These are phyloP conservation scores for Podabrus alpinus DNA, from an alignment of 2,888 invertebrate genomes.

Conservation along the genomic window DNA sequence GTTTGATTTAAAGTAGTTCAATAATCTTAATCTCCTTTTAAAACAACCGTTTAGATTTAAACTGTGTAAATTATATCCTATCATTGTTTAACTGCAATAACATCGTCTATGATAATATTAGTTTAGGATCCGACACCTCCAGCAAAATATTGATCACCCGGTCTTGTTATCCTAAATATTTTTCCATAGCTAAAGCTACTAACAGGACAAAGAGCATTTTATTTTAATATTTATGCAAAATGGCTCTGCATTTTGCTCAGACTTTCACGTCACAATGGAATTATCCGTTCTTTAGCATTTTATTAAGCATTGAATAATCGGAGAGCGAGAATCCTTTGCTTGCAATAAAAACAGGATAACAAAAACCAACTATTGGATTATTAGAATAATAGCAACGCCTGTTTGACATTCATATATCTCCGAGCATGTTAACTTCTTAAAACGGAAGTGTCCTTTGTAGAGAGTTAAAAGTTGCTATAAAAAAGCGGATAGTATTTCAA, in stretches of 20 bases:
- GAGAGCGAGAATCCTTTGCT: background rate
- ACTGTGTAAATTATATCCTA: background rate
- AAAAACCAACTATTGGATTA: background rate
- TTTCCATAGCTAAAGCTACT: background rate
- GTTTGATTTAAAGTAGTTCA: background rate
- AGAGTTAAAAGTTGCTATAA: background rate
- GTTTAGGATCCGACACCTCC: background rate
- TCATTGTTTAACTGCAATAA: slow-evolving; percentile 3
- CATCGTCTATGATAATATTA: background rate
- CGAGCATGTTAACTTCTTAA: background rate
- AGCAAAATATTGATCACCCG: background rate
- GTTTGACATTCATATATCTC: background rate
- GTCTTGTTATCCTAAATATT: background rate
- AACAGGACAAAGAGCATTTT: background rate
- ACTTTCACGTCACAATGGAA: background rate
- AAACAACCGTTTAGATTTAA: slow-evolving; percentile 1
- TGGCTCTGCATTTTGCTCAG: background rate
- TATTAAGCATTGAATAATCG: background rate
- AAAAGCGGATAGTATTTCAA: background rate
- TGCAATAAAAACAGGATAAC: background rate
- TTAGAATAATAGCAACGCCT: background rate
- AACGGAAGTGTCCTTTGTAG: background rate
- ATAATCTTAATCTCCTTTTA: background rate
- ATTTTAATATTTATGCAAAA: background rate
- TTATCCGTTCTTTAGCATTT: background rate